These are phyloP conservation scores for Carollia perspicillata DNA, from an alignment of 2,113 vertebrate species.

Conservation along the genomic window DNA sequence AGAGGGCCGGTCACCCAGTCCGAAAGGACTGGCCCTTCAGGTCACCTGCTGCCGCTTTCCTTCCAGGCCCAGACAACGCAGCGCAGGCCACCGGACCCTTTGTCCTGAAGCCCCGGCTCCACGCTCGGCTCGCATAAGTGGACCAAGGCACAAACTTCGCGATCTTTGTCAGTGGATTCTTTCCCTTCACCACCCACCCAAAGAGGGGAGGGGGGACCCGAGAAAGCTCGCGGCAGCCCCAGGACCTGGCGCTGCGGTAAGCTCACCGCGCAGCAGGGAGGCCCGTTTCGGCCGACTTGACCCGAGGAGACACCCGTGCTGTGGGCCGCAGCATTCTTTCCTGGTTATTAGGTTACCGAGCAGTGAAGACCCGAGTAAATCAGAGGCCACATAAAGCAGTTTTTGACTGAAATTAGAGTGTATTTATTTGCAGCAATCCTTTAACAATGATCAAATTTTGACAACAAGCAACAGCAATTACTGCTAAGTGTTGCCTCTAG, in stretches of 20 bases:
- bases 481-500: slow-evolving; percentile 83
- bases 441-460: slow-evolving; percentile 81
- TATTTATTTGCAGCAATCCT: slow-evolving; percentile 84
- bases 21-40: not conserved
- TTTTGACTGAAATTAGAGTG: slow-evolving; percentile 81
- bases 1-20: not conserved
- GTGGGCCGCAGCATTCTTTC: slow-evolving; percentile 36
- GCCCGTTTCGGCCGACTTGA: not conserved
- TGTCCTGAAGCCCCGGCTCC: not conserved
- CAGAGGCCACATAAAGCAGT: slow-evolving; percentile 69
- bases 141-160: too few relatives aligned
- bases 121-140: not conserved
- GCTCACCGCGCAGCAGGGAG: not conserved
- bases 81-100: not conserved
- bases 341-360: slow-evolving; percentile 44
- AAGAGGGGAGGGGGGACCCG: not conserved
- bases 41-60: slow-evolving; percentile 41
- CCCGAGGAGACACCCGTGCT: not conserved
- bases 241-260: not conserved
- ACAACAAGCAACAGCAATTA: slow-evolving; percentile 83
- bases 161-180: not conserved
- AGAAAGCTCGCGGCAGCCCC: not conserved
- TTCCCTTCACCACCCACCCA: not conserved
- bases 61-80: not conserved
- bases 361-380: slow-evolving; percentile 52